A percentile compares a stretch with the other conserved stretches of the same genome.
Evolutionary conservation across 2,113 vertebrate genomes (phyloP).

Genomic region (Syrrhaptes paradoxus): DNA sequence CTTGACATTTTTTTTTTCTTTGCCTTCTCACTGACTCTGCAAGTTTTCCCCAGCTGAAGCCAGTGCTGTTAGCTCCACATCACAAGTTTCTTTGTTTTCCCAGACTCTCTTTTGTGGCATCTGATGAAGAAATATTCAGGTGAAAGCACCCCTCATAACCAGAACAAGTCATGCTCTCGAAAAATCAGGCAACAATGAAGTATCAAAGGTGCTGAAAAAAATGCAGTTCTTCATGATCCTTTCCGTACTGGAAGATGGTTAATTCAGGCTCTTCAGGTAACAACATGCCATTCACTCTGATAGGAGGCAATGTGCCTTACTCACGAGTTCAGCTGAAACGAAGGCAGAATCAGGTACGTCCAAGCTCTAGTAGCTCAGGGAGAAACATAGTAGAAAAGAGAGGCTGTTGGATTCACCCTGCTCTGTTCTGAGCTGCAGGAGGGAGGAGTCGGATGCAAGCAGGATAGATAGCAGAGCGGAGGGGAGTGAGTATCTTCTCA

Average conservation of each 20-base stretch:
- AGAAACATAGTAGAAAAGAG: not conserved
- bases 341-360: conserved; percentile 6
- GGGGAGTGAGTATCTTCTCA: not conserved
- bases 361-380: conserved; percentile 13
- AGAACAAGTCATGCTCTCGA: not conserved
- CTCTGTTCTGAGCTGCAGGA: conserved; percentile 71
- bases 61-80: conserved; percentile 10
- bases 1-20: not conserved
- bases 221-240: not conserved
- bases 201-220: not conserved
- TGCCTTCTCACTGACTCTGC: conserved; percentile 49
- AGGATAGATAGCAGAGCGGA: conserved; percentile 32
- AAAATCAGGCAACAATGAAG: conserved; percentile 22
- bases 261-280: not conserved
- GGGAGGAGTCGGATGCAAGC: conserved; percentile 75
- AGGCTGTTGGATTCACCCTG: conserved; percentile 48
- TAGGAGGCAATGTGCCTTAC: conserved; percentile 17
- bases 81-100: conserved; percentile 56
- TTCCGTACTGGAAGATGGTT: not conserved
- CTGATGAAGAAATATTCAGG: not conserved
- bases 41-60: conserved; percentile 42
- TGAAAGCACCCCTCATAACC: not conserved
- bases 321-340: conserved; percentile 1
- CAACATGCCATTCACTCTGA: conserved; percentile 10
- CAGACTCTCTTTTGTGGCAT: not conserved